Conservation (phyloP, 2,797 vertebrate genomes). For the Crocodylus rhombifer region DNA sequence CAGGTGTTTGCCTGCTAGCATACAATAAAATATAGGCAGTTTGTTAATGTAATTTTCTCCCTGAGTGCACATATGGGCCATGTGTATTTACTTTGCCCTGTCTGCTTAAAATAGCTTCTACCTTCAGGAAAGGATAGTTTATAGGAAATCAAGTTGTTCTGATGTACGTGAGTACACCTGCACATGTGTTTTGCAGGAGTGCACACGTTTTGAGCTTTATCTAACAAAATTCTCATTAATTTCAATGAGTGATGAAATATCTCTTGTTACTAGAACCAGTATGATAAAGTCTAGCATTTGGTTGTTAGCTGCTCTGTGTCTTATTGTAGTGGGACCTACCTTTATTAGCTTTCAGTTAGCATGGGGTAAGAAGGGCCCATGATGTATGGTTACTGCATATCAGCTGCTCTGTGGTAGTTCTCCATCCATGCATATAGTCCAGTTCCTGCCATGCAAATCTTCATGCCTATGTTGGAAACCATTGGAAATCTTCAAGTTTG, state of each 20-base stretch:
- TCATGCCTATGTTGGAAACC: background rate
- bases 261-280: too few species aligned
- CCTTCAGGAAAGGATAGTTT: background rate
- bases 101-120: background rate
- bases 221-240: too few species aligned
- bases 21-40: background rate
- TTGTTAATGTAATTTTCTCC: background rate
- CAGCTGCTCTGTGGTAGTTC: too few species aligned
- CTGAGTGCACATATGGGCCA: background rate
- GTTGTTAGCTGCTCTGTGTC: too few species aligned
- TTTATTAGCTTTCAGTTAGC: too few species aligned
- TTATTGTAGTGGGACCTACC: too few species aligned
- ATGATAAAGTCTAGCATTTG: too few species aligned
- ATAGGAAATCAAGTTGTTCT: background rate
- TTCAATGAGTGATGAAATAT: too few species aligned
- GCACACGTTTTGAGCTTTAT: too few species aligned
- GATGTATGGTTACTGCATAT: too few species aligned
- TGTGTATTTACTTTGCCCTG: background rate
- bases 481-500: background rate
- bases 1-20: background rate
- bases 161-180: background rate
- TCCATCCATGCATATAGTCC: background rate
- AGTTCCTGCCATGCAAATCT: background rate
- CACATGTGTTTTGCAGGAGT: too few species aligned
- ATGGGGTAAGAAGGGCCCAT: too few species aligned